These are phyloP conservation scores for Cantharis lateralis DNA, from an alignment of 2,888 invertebrate species.

Conservation along the genomic window DNA sequence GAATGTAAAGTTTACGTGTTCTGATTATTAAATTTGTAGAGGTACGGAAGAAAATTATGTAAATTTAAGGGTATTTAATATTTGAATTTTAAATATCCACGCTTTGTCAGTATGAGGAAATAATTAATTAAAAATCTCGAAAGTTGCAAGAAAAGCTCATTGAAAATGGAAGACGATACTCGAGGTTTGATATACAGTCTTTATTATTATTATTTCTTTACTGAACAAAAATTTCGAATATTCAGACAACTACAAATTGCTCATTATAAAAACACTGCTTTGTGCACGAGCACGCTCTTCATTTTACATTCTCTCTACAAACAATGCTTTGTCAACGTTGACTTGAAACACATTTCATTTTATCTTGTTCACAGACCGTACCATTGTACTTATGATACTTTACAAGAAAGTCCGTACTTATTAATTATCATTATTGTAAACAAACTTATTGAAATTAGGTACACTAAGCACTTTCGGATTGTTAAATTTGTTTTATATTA, in stretches of 20 bases:
- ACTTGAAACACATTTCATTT: slow-evolving; percentile 46
- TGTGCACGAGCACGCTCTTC: slow-evolving; percentile 48
- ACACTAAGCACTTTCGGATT: background rate
- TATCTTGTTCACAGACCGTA: slow-evolving; percentile 29
- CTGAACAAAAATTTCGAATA: slow-evolving; percentile 40
- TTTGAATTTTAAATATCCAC: slow-evolving; percentile 38
- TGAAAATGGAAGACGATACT: slow-evolving; percentile 9
- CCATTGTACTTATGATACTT: slow-evolving; percentile 7
- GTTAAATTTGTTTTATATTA: background rate
- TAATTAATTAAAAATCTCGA: slow-evolving; percentile 33
- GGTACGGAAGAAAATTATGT: slow-evolving; percentile 42
- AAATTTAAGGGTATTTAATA: slow-evolving; percentile 38
- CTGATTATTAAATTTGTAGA: slow-evolving; percentile 46
- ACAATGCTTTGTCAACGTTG: slow-evolving; percentile 48
- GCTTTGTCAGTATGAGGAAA: slow-evolving; percentile 28
- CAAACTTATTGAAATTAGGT: slow-evolving; percentile 3
- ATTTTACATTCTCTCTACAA: slow-evolving; percentile 48
- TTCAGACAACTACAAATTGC: slow-evolving; percentile 49
- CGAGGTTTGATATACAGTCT: slow-evolving; percentile 4
- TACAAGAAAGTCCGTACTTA: slow-evolving; percentile 5
- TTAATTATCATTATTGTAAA: slow-evolving; percentile 1
- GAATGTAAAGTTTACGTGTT: slow-evolving; percentile 46
- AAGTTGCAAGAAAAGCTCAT: slow-evolving; percentile 7
- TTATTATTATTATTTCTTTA: slow-evolving; percentile 18
- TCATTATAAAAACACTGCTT: slow-evolving; percentile 49